Percentiles rank a stretch among this genome's conserved stretches.
Evolutionary conservation across 2,113 vertebrate species (phyloP).

Genomic region (Erpornis zantholeuca): DNA sequence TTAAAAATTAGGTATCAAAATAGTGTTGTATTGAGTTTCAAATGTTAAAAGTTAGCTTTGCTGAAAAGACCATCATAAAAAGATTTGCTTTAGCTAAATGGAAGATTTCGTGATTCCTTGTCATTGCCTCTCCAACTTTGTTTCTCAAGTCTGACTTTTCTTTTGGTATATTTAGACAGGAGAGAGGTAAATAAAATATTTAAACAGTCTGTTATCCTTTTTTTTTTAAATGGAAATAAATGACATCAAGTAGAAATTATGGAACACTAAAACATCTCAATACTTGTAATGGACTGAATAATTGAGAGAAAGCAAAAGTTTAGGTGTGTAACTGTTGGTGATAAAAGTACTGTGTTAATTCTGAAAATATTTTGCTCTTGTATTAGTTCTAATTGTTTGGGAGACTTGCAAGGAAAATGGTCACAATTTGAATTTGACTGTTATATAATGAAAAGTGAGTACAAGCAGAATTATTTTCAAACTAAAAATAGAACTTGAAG

Average conservation of each 20-base stretch:
- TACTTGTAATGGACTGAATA: neutral
- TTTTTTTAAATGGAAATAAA: neutral
- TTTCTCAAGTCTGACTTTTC: neutral
- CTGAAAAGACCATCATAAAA: neutral
- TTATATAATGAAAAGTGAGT: neutral
- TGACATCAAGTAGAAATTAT: neutral
- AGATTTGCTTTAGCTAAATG: neutral
- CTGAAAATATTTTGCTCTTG: neutral
- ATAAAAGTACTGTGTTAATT: neutral
- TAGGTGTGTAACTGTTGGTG: neutral
- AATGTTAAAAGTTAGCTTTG: neutral
- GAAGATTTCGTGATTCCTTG: neutral
- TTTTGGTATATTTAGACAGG: neutral
- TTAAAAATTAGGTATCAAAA: neutral
- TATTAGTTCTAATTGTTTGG: neutral
- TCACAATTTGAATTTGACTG: neutral
- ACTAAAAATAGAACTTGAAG: neutral
- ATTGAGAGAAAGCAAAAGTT: neutral
- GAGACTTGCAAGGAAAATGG: neutral
- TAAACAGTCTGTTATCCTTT: neutral
- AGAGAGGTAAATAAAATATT: neutral
- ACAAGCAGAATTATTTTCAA: neutral
- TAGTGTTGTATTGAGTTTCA: neutral
- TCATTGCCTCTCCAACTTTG: neutral
- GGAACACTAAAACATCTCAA: neutral